Base-by-base conservation (phyloP, 2,888 invertebrate species). In the Helicoverpa assulta region DNA sequence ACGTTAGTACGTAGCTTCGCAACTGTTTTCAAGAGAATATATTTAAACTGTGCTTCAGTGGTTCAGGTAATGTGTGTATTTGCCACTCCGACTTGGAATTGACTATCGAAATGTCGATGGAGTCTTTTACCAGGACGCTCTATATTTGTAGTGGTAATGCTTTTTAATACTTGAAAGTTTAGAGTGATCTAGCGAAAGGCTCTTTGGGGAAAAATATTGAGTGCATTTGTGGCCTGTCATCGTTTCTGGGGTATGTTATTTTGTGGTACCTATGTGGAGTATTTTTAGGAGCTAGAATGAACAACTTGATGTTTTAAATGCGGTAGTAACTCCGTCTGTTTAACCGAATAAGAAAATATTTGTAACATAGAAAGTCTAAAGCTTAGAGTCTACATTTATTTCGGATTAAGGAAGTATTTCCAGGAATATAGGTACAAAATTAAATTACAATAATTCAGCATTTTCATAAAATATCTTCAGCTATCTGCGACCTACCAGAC, bases 51-150 rank as follows among this genome's bases (percentile, higher is more conserved):
- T 26, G 10, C 69, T 66, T 58, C 64, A 43, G 33, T 29, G 37
- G 74, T 73, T 78, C 18, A 84, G 85, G 86, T 90, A 90, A 91
- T 90, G 91, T 92, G 90, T 92, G 88, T 91, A 89, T 89, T 76
- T 64, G 81, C 68, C 86, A 84, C 86, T 88, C 75, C 70, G 67
- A 72, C 76, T 72, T 77, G 73, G 80, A 88, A 89, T 88, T 89
- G 87, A 84, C 87, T 83, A 85, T 86, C 83, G 86, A 86, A 85
- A 84, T 86, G 85, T 87, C 81, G 85, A 88, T 85, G 82, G 85
- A 84, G 80, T 66, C 74, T 74, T 78, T 74, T 70, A 67, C 63
- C 66, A 67, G 57, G 55, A 72, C 62, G 59, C 65, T 76, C 56
- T 59, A 66, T 82, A 76, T 88, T 86, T 88, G 82, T 82, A 73